phyloP scores from a whole-genome alignment of 1,140 invertebrate species.

The Drosophila simulans region DNA sequence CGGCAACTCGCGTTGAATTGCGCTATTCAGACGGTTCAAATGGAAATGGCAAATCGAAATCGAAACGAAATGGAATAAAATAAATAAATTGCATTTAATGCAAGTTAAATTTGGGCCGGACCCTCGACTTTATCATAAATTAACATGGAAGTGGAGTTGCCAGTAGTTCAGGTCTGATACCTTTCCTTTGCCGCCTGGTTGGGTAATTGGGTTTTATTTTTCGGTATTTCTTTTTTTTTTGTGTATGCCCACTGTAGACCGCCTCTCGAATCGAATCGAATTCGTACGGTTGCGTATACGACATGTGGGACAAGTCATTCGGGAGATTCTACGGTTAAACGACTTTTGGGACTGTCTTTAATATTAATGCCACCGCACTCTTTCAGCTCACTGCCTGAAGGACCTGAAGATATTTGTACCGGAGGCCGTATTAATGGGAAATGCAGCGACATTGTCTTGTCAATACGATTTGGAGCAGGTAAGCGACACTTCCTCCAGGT shows the following conservation, averaged over 20 bases:
- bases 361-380: constrained; percentile 23
- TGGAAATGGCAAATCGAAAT: constrained; percentile 12
- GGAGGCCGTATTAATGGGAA: constrained; percentile 89
- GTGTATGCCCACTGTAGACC: not conserved
- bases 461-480: constrained; percentile 91
- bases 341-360: constrained; percentile 41
- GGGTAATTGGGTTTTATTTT: constrained; percentile 73
- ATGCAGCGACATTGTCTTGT: constrained; percentile 90
- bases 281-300: constrained; percentile 45
- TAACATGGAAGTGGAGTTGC: constrained; percentile 65
- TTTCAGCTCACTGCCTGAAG: constrained; percentile 86
- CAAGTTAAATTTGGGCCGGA: constrained; percentile 41
- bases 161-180: constrained; percentile 21
- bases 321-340: constrained; percentile 36
- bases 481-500: constrained; percentile 60
- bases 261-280: constrained; percentile 64
- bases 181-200: constrained; percentile 18
- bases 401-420: constrained; percentile 91
- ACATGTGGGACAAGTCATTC: constrained; percentile 22
- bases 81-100: constrained; percentile 73
- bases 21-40: constrained; percentile 5
- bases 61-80: constrained; percentile 51
- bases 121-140: constrained; percentile 66
- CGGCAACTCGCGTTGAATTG: constrained; percentile 6
- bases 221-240: constrained; percentile 7